phyloP scores from a whole-genome alignment of 2,888 invertebrate species.

The Scrobipalpa atriplicella region DNA sequence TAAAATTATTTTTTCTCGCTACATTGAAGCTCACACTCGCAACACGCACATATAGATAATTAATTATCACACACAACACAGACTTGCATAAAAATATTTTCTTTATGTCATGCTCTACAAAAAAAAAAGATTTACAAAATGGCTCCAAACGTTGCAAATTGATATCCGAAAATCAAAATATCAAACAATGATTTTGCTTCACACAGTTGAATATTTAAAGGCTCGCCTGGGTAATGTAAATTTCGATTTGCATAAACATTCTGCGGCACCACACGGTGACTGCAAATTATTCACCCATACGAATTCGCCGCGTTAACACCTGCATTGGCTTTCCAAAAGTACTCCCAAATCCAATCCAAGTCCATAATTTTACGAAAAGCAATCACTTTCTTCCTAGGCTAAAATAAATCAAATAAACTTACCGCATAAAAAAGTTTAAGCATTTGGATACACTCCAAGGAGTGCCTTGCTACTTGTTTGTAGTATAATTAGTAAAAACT shows the following conservation, averaged over 20 bases:
- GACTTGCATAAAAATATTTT: not conserved
- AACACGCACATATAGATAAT: too few relatives aligned
- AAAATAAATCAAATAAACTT: not conserved
- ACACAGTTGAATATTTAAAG: conserved; percentile 32
- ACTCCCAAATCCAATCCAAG: not conserved
- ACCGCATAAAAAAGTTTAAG: not conserved
- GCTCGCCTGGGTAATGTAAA: conserved; percentile 44
- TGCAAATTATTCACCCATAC: conserved; percentile 47
- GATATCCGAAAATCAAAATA: conserved; percentile 18
- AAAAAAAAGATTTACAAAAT: not conserved
- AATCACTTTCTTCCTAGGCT: not conserved
- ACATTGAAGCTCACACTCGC: too few relatives aligned
- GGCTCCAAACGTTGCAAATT: conserved; percentile 2
- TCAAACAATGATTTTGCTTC: conserved; percentile 25
- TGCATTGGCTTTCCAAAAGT: conserved; percentile 20
- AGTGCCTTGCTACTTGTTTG: conserved; percentile 3
- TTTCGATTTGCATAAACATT: conserved; percentile 64
- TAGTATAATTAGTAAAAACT: conserved; percentile 24
- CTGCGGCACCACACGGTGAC: conserved; percentile 30
- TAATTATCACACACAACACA: not conserved
- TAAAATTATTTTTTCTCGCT: too few relatives aligned
- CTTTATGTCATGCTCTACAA: not conserved
- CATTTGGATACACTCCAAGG: conserved; percentile 19
- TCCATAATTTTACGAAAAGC: too few relatives aligned
- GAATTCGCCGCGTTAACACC: conserved; percentile 43